Evolutionary conservation across 1,140 invertebrate species (phyloP), one percentile per base, ranked within the genome.

Genomic region (Mesaphorura yosii): DNA sequence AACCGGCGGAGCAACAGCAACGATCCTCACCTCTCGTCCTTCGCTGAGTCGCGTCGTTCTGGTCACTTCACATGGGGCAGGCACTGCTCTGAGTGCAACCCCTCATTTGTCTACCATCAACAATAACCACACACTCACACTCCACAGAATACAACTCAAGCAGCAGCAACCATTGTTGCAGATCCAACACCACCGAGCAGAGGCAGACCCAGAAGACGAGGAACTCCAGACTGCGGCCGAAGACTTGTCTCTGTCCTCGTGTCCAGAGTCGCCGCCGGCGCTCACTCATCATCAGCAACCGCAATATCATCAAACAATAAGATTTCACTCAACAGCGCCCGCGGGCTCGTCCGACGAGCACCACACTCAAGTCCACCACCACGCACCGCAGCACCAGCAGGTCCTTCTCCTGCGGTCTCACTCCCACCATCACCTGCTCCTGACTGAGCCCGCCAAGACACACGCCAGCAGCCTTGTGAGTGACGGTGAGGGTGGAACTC

Each of bases 221-320:
- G 50, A 58, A 17, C 31, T 61, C 14, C 59, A 61, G 47, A 61
- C 59, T 12, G 55, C 59, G 34, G 60, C 60, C 14, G 60, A 62
- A 41, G 60, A 62, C 27, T 34, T 62, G 19, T 58, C 56, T 19
- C 22, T 62, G 0, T 38, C 23, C 26, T 50, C 57, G n/a, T 45
- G 31, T 28, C 20, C 31, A 15, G 25, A 19, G 7, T 10, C 10
- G 23, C 26, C 10, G n/a, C 10, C 34, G 15, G 34, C 14, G 22
- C 10, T 14, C 34, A 19, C 41, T 46, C 2, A 26, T 25, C 39
- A 51, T n/a, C 44, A 47, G n/a, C 45, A 42, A 28, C 41, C 48
- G 44, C 49, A 39, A 19, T 49, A 51, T 12, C 52, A 54, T 34
- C 52, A 54, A 37, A 17, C 29, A 14, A 17, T 50, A 38, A 14